Evolutionary conservation across 2,888 invertebrate genomes (phyloP).

Genomic region (Pollenia labialis): DNA sequence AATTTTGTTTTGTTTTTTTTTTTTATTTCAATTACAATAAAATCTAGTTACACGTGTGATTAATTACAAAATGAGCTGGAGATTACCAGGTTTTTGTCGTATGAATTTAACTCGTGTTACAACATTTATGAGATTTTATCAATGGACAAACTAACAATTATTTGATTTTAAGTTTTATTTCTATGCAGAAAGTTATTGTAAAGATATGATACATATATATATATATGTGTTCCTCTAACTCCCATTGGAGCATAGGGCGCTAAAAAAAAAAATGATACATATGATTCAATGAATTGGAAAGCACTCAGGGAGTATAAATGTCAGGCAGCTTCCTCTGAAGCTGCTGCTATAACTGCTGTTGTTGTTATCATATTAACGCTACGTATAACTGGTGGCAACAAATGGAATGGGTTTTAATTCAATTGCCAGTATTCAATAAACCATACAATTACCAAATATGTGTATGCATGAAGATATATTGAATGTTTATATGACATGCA

Average conservation of each 20-base stretch:
- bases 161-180: background rate
- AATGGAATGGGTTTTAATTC: conserved; percentile 24
- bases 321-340: conserved; percentile 16
- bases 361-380: conserved; percentile 47
- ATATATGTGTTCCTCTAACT: too few species aligned
- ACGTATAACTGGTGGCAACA: conserved; percentile 51
- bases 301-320: conserved; percentile 76
- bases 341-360: conserved; percentile 9
- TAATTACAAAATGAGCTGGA: too few species aligned
- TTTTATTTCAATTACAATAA: too few species aligned
- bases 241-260: too few species aligned
- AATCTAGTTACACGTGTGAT: too few species aligned
- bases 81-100: too few species aligned
- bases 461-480: background rate
- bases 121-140: background rate
- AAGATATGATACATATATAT: conserved; percentile 33
- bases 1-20: too few species aligned
- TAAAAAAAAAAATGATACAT: conserved; percentile 32
- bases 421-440: conserved; percentile 33
- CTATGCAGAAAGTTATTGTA: background rate
- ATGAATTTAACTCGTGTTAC: background rate
- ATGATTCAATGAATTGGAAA: conserved; percentile 80
- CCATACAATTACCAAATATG: background rate
- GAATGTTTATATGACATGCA: conserved; percentile 56
- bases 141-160: background rate